These are phyloP conservation scores for Allolobophora icterica DNA, from an alignment of 2,888 invertebrate genomes.

Conservation along the genomic window DNA sequence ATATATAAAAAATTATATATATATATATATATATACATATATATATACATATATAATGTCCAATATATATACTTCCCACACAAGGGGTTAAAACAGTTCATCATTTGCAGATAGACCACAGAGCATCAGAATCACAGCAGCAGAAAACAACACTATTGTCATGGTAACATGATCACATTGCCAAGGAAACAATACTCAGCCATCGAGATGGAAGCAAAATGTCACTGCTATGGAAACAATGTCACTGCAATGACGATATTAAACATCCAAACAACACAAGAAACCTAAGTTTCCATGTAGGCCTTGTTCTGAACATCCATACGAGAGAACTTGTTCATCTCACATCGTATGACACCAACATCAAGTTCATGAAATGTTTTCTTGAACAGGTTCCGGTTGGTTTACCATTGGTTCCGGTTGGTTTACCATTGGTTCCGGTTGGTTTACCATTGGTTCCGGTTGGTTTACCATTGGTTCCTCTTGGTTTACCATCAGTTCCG, in stretches of 20 bases:
- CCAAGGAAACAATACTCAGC: no score
- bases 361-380: background rate
- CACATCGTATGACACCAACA: background rate
- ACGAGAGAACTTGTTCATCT: background rate
- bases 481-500: background rate
- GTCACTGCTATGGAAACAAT: background rate
- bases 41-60: no score
- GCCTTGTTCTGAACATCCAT: background rate
- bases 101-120: background rate
- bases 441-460: no score
- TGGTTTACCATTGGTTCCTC: no score
- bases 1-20: no score
- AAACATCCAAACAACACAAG: constrained; percentile 17
- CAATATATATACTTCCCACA: no score
- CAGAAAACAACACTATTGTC: constrained; percentile 3
- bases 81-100: no score
- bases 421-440: no score
- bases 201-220: constrained; percentile 9
- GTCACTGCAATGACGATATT: background rate
- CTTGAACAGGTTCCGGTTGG: background rate
- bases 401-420: no score
- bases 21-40: no score
- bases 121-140: background rate
- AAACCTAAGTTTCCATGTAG: background rate
- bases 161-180: constrained; percentile 17